A percentile compares a stretch with the other conserved stretches of the same genome.
Conservation (phyloP, 2,797 vertebrate species). For the Lepilemur septentrionalis region DNA sequence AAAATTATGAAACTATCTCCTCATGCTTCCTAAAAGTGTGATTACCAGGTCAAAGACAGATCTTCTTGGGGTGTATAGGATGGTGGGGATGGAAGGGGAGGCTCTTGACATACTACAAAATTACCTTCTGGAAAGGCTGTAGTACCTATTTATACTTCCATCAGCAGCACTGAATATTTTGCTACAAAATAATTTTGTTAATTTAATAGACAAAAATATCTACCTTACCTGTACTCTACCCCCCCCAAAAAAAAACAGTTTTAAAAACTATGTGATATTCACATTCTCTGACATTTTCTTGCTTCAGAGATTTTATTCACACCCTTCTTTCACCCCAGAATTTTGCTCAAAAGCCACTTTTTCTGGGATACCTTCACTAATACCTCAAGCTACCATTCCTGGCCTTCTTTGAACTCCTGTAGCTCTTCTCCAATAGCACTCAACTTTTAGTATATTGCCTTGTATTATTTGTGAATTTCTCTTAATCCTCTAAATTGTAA, state of each 20-base stretch:
- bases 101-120: neutral
- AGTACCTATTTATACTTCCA: neutral
- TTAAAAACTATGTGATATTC: neutral
- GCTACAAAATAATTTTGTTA: neutral
- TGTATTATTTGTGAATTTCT: neutral
- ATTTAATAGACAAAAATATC: neutral
- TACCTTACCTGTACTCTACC: neutral
- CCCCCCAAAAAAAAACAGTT: neutral
- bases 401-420: neutral
- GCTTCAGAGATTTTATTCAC: neutral
- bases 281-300: neutral
- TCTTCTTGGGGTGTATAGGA: neutral
- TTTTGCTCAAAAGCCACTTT: neutral
- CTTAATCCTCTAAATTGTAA: conserved; percentile 27
- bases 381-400: neutral
- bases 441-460: neutral
- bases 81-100: neutral
- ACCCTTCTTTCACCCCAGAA: neutral
- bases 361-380: neutral
- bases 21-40: neutral
- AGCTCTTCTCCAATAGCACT: neutral
- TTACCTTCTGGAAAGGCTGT: neutral
- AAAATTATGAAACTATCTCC: neutral
- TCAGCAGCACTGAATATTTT: neutral
- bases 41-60: neutral